Evolutionary conservation across 2,888 invertebrate genomes (phyloP).

Genomic region (Agrotis ipsilon): DNA sequence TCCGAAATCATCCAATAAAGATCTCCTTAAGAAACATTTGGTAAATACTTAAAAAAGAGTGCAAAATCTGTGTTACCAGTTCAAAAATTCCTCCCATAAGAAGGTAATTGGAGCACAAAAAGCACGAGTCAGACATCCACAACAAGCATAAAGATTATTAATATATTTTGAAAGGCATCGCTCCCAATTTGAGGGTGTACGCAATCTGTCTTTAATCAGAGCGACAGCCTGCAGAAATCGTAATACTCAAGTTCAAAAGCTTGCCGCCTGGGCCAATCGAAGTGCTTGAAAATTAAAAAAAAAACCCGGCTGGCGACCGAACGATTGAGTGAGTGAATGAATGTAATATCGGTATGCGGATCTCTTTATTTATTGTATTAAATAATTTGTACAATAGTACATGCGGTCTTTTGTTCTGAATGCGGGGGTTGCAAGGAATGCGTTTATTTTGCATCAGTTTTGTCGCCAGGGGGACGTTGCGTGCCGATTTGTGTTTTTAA

Average conservation of each 20-base stretch:
- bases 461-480: constrained; percentile 59
- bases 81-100: neutral
- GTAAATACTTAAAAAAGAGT: neutral
- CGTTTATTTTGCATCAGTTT: constrained; percentile 62
- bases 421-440: constrained; percentile 82
- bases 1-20: too few species aligned
- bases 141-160: constrained; percentile 63
- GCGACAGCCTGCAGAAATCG: constrained; percentile 69
- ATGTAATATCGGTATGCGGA: constrained; percentile 86
- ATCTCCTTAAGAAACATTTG: neutral
- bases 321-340: constrained; percentile 80
- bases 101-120: constrained; percentile 54
- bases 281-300: constrained; percentile 79
- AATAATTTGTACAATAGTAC: constrained; percentile 81
- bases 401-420: constrained; percentile 77
- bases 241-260: constrained; percentile 81
- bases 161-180: constrained; percentile 67
- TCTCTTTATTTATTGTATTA: constrained; percentile 86
- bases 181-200: constrained; percentile 67
- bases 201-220: constrained; percentile 68
- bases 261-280: constrained; percentile 87
- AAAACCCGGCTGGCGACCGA: constrained; percentile 76
- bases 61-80: neutral
- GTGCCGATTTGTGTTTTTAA: constrained; percentile 53
- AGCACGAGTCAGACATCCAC: constrained; percentile 61